A percentile compares a stretch with the other conserved stretches of the same genome.
phyloP scores from a whole-genome alignment of 1,140 invertebrate genomes.

The Sarcophaga peregrina region DNA sequence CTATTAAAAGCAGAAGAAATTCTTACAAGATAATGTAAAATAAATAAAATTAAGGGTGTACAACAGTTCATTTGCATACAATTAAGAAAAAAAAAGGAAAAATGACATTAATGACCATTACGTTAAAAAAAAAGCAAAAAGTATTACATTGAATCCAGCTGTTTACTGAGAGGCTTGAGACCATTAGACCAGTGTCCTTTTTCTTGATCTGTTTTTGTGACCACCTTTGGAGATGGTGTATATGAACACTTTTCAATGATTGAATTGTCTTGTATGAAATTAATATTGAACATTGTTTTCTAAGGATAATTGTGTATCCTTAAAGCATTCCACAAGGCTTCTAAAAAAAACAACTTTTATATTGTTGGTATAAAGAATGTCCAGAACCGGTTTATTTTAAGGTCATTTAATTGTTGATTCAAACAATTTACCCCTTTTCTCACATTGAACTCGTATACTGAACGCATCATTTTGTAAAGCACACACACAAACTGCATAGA shows the following conservation, averaged over 20 bases:
- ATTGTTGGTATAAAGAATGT: constrained; percentile 45
- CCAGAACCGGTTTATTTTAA: constrained; percentile 60
- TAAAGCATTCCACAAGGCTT: too few species aligned
- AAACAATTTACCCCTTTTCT: constrained; percentile 36
- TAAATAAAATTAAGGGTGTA: neutral
- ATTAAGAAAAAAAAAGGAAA: neutral
- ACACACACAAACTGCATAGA: constrained; percentile 41
- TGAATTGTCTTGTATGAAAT: neutral
- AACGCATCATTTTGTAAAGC: too few species aligned
- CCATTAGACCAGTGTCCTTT: constrained; percentile 15
- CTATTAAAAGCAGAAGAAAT: neutral
- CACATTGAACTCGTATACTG: neutral
- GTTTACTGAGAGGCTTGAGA: neutral
- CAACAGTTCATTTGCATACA: neutral
- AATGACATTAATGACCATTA: constrained; percentile 9
- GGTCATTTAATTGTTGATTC: constrained; percentile 28
- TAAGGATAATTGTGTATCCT: too few species aligned
- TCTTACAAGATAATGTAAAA: neutral
- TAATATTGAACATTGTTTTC: neutral
- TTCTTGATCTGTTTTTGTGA: neutral
- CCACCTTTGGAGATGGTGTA: neutral
- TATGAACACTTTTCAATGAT: neutral
- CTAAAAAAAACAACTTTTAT: neutral
- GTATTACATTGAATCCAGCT: neutral
- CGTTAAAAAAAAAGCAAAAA: neutral